A percentile compares a stretch with the other conserved stretches of the same genome.
Evolutionary conservation across 2,888 invertebrate species (phyloP).

Genomic region (Cremastinae sp.): DNA sequence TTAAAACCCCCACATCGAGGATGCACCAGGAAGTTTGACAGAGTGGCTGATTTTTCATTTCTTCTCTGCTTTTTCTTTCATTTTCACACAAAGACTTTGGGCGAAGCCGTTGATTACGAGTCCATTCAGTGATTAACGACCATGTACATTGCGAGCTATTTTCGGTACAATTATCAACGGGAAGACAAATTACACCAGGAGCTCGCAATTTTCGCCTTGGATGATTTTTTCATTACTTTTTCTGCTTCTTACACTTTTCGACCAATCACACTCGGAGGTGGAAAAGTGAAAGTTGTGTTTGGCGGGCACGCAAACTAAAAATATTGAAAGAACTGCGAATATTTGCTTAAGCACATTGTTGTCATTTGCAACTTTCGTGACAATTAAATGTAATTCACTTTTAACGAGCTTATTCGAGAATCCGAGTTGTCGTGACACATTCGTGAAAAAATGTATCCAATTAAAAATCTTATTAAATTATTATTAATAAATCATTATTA

Average conservation of each 20-base stretch:
- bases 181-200: constrained; percentile 29
- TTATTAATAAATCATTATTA: background rate
- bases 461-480: background rate
- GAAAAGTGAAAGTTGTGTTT: constrained; percentile 53
- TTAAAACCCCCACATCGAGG: constrained; percentile 47
- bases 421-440: too few relatives aligned
- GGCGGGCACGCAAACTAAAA: background rate
- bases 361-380: constrained; percentile 65
- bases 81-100: constrained; percentile 36
- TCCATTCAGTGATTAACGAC: constrained; percentile 42
- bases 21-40: constrained; percentile 48
- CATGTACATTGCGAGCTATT: constrained; percentile 34
- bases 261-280: constrained; percentile 3
- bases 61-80: constrained; percentile 23
- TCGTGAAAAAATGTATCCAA: background rate
- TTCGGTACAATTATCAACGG: constrained; percentile 40
- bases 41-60: constrained; percentile 1
- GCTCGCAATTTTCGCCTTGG: constrained; percentile 20
- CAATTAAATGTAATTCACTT: constrained; percentile 60
- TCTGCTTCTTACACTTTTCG: background rate
- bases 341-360: constrained; percentile 4
- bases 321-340: constrained; percentile 19
- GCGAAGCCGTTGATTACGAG: constrained; percentile 36
- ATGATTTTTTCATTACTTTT: constrained; percentile 14
- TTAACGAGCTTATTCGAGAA: constrained; percentile 58